Conservation (phyloP, 2,113 vertebrate species). For the Nansenia antarctica region DNA sequence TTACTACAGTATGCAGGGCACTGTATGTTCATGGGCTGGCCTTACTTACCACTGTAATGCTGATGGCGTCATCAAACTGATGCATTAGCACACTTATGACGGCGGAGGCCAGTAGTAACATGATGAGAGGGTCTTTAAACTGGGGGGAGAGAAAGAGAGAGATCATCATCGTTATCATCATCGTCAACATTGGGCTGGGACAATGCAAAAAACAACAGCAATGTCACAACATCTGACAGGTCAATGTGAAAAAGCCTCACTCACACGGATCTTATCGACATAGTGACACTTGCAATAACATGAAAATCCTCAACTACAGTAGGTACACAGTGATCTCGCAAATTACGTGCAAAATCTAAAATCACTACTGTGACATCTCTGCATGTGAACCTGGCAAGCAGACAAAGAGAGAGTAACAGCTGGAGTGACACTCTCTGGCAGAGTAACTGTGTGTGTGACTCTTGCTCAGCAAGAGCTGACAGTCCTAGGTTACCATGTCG, state of each 20-base stretch:
- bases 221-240: not conserved
- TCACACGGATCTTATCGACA: not conserved
- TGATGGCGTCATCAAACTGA: conserved; percentile 98
- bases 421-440: not conserved
- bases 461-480: not conserved
- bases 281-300: not conserved
- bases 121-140: conserved; percentile 99
- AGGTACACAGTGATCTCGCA: not conserved
- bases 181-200: not conserved
- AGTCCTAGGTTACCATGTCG: not conserved
- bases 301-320: not conserved
- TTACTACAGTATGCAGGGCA: not conserved
- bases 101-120: conserved; percentile 94
- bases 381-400: not conserved
- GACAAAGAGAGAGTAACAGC: not conserved
- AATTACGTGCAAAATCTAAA: not conserved
- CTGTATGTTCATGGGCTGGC: not conserved
- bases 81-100: conserved; percentile 97
- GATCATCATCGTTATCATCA: no score
- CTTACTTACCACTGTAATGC: conserved; percentile 98
- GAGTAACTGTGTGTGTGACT: not conserved
- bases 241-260: not conserved
- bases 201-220: not conserved
- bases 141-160: conserved; percentile 63
- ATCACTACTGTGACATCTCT: not conserved